A percentile compares a stretch with the other conserved stretches of the same genome.
phyloP scores from a whole-genome alignment of 2,888 invertebrate species.

The Tipula helvola region DNA sequence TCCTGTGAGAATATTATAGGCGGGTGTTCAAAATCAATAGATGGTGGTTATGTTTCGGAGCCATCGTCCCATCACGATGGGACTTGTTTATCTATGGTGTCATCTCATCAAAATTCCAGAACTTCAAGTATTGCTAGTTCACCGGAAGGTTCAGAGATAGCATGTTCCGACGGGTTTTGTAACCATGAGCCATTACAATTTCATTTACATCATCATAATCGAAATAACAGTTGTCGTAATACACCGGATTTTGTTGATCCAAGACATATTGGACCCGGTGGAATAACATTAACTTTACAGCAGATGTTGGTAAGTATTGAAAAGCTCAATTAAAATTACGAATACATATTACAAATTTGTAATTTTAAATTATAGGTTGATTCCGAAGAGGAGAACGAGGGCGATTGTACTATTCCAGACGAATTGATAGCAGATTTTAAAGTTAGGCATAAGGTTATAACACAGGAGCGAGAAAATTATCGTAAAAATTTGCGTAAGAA shows the following conservation, averaged over 20 bases:
- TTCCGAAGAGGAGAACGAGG: slow-evolving; percentile 62
- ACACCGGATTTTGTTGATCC: slow-evolving; percentile 16
- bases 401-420: slow-evolving; percentile 66
- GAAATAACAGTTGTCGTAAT: slow-evolving; percentile 10
- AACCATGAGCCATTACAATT: slow-evolving; percentile 45
- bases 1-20: slow-evolving; percentile 41
- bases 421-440: slow-evolving; percentile 82
- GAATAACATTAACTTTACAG: slow-evolving; percentile 41
- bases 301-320: slow-evolving; percentile 59
- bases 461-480: slow-evolving; percentile 68
- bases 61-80: slow-evolving; percentile 50
- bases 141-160: slow-evolving; percentile 81
- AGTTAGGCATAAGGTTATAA: slow-evolving; percentile 62
- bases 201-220: slow-evolving; percentile 21
- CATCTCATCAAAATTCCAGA: slow-evolving; percentile 41
- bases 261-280: slow-evolving; percentile 8
- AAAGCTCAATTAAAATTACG: slow-evolving; percentile 21
- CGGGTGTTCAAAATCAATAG: slow-evolving; percentile 48
- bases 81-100: slow-evolving; percentile 34
- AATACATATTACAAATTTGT: slow-evolving; percentile 13
- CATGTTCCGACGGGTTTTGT: slow-evolving; percentile 80
- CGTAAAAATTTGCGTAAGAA: slow-evolving; percentile 69
- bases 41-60: slow-evolving; percentile 82
- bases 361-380: background rate
- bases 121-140: slow-evolving; percentile 72